Conservation (phyloP, 2,113 vertebrate species). For the Lonchura striata region DNA sequence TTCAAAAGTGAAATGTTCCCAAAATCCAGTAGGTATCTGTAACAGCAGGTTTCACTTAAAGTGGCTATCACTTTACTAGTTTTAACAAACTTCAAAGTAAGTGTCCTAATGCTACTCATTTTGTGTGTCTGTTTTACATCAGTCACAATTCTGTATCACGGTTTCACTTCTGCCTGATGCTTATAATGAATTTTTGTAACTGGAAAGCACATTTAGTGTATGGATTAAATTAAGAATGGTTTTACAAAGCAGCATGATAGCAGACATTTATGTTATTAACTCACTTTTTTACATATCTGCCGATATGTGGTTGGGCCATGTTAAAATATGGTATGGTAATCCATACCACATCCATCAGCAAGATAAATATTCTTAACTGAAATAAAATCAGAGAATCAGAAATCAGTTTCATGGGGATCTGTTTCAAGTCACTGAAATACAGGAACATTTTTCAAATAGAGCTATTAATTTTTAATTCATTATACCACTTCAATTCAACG, state of each 20-base stretch:
- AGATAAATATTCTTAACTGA: neutral
- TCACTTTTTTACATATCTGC: constrained; percentile 44
- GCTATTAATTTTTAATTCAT: neutral
- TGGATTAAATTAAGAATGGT: constrained; percentile 81
- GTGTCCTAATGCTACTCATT: constrained; percentile 83
- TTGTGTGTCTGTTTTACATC: constrained; percentile 87
- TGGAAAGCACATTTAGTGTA: constrained; percentile 70
- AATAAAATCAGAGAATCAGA: neutral
- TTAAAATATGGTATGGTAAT: constrained; percentile 45
- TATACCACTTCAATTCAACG: neutral
- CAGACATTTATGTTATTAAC: constrained; percentile 60
- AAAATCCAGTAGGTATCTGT: constrained; percentile 79
- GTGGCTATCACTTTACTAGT: constrained; percentile 95
- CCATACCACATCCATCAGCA: constrained; percentile 34
- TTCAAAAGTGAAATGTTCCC: constrained; percentile 66
- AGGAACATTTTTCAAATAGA: neutral
- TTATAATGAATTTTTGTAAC: constrained; percentile 80
- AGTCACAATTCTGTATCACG: constrained; percentile 81
- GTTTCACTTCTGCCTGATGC: constrained; percentile 77
- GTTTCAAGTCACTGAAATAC: neutral
- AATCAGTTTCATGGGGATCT: neutral
- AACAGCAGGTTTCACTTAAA: constrained; percentile 95
- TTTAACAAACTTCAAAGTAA: constrained; percentile 94
- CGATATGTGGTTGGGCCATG: constrained; percentile 31
- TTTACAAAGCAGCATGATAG: constrained; percentile 72